A percentile compares a stretch with the other conserved stretches of the same genome.
Evolutionary conservation across 2,888 invertebrate genomes (phyloP).

Genomic region (Nezara viridula): DNA sequence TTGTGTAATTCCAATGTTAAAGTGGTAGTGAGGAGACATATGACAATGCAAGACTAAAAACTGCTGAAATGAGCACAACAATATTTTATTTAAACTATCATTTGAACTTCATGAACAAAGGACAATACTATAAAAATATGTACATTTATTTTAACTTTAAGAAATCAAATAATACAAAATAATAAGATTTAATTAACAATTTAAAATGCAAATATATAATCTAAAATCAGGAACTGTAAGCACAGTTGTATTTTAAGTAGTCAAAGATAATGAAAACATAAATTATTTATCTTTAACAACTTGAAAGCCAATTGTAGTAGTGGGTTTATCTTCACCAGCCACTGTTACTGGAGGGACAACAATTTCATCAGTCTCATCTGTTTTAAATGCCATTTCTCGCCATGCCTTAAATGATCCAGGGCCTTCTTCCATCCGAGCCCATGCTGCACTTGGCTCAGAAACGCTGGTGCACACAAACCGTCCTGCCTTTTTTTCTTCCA

Average conservation of each 20-base stretch:
- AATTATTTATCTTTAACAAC: constrained; percentile 54
- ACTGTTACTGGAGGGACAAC: constrained; percentile 43
- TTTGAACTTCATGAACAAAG: constrained; percentile 12
- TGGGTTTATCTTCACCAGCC: constrained; percentile 31
- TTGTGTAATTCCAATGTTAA: background rate
- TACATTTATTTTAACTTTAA: background rate
- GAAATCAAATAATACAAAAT: background rate
- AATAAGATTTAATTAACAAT: constrained; percentile 17
- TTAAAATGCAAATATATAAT: constrained; percentile 15
- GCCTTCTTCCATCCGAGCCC: constrained; percentile 52
- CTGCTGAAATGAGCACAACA: background rate
- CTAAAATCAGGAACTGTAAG: constrained; percentile 25
- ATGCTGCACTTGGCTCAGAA: constrained; percentile 48
- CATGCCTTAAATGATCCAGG: constrained; percentile 50
- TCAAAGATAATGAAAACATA: constrained; percentile 2
- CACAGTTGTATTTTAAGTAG: constrained; percentile 22
- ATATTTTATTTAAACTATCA: background rate
- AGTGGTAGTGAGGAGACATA: background rate
- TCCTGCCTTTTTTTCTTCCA: constrained; percentile 56
- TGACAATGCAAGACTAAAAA: background rate
- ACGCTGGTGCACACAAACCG: constrained; percentile 61
- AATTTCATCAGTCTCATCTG: constrained; percentile 31
- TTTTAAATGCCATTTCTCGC: constrained; percentile 21
- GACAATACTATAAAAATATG: constrained; percentile 28
- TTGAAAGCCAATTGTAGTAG: constrained; percentile 56